These are phyloP conservation scores for Drosophila mercatorum DNA, from an alignment of 2,888 invertebrate species.

Conservation along the genomic window DNA sequence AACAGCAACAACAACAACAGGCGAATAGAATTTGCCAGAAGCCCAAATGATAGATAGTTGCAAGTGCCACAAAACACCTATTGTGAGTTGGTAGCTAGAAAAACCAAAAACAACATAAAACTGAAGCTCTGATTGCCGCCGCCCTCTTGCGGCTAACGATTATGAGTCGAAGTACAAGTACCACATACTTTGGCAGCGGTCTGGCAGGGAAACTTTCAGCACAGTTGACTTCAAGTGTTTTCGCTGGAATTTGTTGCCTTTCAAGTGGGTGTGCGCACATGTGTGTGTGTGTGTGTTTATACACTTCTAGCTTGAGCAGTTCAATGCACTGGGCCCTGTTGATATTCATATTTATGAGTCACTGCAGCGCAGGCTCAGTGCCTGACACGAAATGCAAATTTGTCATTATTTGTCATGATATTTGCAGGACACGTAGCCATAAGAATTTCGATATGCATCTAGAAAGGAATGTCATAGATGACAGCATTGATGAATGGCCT, in stretches of 20 bases:
- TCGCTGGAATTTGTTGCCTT: conserved; percentile 38
- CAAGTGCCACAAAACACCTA: conserved; percentile 65
- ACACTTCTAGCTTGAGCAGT: conserved; percentile 42
- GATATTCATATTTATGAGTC: conserved; percentile 69
- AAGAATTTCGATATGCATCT: conserved; percentile 40
- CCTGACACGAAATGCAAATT: conserved; percentile 65
- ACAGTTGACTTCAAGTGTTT: conserved; percentile 44
- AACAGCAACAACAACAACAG: conserved; percentile 39
- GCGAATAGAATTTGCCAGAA: conserved; percentile 49
- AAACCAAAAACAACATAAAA: conserved; percentile 3
- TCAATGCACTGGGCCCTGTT: conserved; percentile 58
- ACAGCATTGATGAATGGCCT: conserved; percentile 44
- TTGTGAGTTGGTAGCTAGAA: conserved; percentile 34
- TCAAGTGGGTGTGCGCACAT: conserved; percentile 15
- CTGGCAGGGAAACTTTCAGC: conserved; percentile 28
- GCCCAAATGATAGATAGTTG: conserved; percentile 59
- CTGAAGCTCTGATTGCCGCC: conserved; percentile 52
- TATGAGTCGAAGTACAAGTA: conserved; percentile 47
- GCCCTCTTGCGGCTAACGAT: conserved; percentile 58
- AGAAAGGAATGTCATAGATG: conserved; percentile 36
- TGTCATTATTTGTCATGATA: conserved; percentile 73
- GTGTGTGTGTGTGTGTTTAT: neutral
- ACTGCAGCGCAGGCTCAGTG: conserved; percentile 45
- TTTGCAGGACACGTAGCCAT: conserved; percentile 49
- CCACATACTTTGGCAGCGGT: conserved; percentile 7